Conservation (phyloP, 2,888 invertebrate species). For the Timandra comae region DNA sequence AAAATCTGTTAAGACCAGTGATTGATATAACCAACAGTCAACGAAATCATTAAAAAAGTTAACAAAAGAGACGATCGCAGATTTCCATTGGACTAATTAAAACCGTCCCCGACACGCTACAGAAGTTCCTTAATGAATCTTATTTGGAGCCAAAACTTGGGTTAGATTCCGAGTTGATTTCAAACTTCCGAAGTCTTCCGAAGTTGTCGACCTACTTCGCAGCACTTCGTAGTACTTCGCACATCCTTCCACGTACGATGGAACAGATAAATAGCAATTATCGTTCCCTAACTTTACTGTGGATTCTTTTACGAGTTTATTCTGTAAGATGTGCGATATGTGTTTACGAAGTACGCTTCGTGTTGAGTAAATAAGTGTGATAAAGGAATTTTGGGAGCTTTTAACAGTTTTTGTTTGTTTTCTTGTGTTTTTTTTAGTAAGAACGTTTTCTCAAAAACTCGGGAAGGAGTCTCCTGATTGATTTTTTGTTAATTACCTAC, state of each 20-base stretch:
- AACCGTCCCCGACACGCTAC: conserved; percentile 12
- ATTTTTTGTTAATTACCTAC: no score
- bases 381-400: no score
- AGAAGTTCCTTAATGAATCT: conserved; percentile 34
- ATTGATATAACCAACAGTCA: no score
- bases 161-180: conserved; percentile 5
- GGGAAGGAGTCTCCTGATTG: no score
- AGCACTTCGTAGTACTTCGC: conserved; percentile 1
- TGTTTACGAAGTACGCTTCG: background rate
- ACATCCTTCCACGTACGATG: conserved; percentile 4
- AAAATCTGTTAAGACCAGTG: no score
- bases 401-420: no score
- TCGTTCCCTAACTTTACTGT: conserved; percentile 8
- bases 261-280: conserved; percentile 14
- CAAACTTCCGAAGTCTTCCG: conserved; percentile 1
- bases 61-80: conserved; percentile 5
- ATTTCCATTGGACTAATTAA: conserved; percentile 18
- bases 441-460: no score
- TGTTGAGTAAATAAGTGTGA: background rate
- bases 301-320: conserved; percentile 1
- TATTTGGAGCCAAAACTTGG: conserved; percentile 20
- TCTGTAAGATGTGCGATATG: no score
- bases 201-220: conserved; percentile 1
- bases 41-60: no score
- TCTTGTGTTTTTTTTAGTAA: no score